Evolutionary conservation across 2,888 invertebrate species (phyloP).

Genomic region (Yponomeuta malinellus): DNA sequence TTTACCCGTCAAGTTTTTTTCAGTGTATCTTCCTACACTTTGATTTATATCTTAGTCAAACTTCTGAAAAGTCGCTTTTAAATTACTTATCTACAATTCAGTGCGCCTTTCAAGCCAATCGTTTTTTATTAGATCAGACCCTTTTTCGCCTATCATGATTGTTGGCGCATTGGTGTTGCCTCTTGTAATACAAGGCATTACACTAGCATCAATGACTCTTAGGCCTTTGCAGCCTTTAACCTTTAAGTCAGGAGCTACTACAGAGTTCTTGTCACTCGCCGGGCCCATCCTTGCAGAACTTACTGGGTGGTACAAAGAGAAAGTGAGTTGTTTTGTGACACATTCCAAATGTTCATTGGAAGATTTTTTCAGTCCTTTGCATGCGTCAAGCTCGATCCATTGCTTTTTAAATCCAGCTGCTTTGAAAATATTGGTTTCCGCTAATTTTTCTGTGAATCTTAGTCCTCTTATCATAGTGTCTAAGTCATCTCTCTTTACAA

Average conservation of each 20-base stretch:
- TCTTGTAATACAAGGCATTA: slow-evolving; percentile 79
- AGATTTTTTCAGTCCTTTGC: slow-evolving; percentile 33
- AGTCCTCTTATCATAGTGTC: slow-evolving; percentile 38
- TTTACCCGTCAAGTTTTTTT: too few relatives aligned
- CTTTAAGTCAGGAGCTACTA: slow-evolving; percentile 73
- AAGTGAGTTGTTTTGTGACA: slow-evolving; percentile 40
- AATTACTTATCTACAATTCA: neutral
- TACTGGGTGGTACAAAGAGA: slow-evolving; percentile 81
- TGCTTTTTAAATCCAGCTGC: slow-evolving; percentile 36
- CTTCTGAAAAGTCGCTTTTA: too few relatives aligned
- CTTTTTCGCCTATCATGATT: slow-evolving; percentile 81
- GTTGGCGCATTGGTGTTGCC: slow-evolving; percentile 78
- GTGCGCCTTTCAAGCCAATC: slow-evolving; percentile 47
- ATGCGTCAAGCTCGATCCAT: slow-evolving; percentile 46
- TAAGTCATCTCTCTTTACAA: slow-evolving; percentile 73
- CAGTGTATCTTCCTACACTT: too few relatives aligned
- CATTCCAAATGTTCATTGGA: slow-evolving; percentile 46
- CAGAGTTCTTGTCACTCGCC: slow-evolving; percentile 50
- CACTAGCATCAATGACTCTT: slow-evolving; percentile 79
- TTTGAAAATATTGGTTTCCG: slow-evolving; percentile 41
- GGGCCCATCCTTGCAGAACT: slow-evolving; percentile 80
- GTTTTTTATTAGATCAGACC: slow-evolving; percentile 77
- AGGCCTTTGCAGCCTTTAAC: slow-evolving; percentile 71
- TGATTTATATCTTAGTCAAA: too few relatives aligned
- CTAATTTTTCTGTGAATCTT: slow-evolving; percentile 32